Base-by-base conservation (phyloP, 1,140 invertebrate species). In the Neodiprion virginianus region DNA sequence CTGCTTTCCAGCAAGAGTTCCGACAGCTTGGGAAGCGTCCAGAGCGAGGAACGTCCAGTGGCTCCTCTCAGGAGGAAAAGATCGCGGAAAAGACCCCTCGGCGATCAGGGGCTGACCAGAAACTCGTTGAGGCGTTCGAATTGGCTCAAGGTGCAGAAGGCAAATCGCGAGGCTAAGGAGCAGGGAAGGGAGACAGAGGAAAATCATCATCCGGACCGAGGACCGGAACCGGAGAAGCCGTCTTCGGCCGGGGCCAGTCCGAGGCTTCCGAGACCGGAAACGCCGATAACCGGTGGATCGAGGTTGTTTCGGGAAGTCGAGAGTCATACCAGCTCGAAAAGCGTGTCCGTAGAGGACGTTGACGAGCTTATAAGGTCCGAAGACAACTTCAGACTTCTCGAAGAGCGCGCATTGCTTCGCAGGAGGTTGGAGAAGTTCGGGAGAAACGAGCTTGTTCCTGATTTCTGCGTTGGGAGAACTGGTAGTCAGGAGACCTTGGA, bases 261-360 rank as follows among this genome's bases (percentile, higher is more conserved):
- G n/a, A 61, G 11, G n/a, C n/a, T 17, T 14, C 3, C 53, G 8
- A 61, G 53, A 17, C 2, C 28, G 28, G 11, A 14, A 61, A 17
- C 11, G n/a, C 11, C n/a, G 11, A 12, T 23, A 23, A 47, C 14
- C 21, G 67, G 67, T 10, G 10, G 11, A 14, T 69, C 67, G 14
- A n/a, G 28, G 48, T 5, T 23, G 12, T n/a, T 69, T 49, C 50
- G 21, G 40, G 12, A 69, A 9, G 74, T 75, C 4, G 75, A 76
- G 66, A 40, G 67, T 17, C 69, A 53, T 53, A 78, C 80, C 17
- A 79, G 77, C 61, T 84, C 83, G 1, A 74, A 75, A 47, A 84
- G 83, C 72, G 78, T 84, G 1, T 84, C 83, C 5, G 68, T 82
- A 7, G 83, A 84, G 70, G 83, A 84, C 74, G 80, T 84, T 5